phyloP scores from a whole-genome alignment of 2,888 invertebrate species.

The Drosophila formosana region DNA sequence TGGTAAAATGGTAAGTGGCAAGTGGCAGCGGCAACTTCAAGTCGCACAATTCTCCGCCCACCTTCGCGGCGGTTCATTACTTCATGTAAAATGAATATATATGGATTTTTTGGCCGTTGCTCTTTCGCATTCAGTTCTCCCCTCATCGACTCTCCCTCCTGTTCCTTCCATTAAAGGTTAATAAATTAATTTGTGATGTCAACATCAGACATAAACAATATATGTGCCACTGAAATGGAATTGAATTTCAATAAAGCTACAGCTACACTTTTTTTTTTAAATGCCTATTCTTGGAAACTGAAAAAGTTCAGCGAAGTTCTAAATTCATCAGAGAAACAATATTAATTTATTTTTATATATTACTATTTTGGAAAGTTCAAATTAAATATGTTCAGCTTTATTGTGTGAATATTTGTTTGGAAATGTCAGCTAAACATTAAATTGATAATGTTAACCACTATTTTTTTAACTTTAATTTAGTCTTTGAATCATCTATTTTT shows the following conservation, averaged over 20 bases:
- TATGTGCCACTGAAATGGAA: background rate
- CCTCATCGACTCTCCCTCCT: background rate
- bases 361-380: too few relatives aligned
- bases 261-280: background rate
- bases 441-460: too few relatives aligned
- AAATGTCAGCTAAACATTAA: too few relatives aligned
- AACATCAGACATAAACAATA: background rate
- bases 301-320: too few relatives aligned
- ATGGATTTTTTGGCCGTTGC: conserved; percentile 2
- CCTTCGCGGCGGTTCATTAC: conserved; percentile 18
- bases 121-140: background rate
- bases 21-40: conserved; percentile 1
- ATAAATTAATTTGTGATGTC: conserved; percentile 21
- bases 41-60: background rate
- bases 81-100: conserved; percentile 18
- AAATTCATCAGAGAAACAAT: too few relatives aligned
- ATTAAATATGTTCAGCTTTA: too few relatives aligned
- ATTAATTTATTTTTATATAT: too few relatives aligned
- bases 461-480: too few relatives aligned
- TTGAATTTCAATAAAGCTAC: background rate
- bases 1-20: conserved; percentile 4
- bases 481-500: too few relatives aligned
- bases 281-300: background rate
- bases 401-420: too few relatives aligned
- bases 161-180: background rate